These are phyloP conservation scores for Miichthys miiuy DNA, from an alignment of 2,797 vertebrate species.

Conservation along the genomic window DNA sequence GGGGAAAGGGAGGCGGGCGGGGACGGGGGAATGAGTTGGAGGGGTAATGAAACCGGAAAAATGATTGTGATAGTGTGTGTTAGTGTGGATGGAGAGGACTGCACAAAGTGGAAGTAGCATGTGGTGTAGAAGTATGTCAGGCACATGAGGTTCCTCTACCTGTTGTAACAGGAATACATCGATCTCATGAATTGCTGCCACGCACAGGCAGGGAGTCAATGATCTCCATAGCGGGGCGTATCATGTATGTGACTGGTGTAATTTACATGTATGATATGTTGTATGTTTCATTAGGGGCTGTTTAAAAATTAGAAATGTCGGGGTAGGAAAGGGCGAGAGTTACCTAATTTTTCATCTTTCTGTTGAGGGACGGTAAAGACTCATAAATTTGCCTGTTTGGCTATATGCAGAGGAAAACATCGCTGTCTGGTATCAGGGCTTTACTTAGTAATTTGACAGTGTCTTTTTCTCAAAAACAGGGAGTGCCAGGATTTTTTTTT, in stretches of 20 bases:
- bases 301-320: not conserved
- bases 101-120: conserved; percentile 27
- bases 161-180: conserved; percentile 23
- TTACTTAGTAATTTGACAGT: not conserved
- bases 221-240: conserved; percentile 4
- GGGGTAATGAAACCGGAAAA: conserved; percentile 61
- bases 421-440: not conserved
- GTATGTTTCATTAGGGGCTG: not conserved
- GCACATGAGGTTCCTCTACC: conserved; percentile 14
- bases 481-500: not conserved
- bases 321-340: not conserved
- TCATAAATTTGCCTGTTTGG: not conserved
- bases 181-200: conserved; percentile 20
- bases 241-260: conserved; percentile 5
- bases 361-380: not conserved
- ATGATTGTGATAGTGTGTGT: conserved; percentile 41
- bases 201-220: conserved; percentile 7
- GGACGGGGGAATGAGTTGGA: conserved; percentile 13
- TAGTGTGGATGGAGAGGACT: conserved; percentile 20
- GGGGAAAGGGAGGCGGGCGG: conserved; percentile 28
- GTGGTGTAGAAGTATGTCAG: conserved; percentile 16
- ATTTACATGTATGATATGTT: conserved; percentile 11
- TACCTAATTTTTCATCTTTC: not conserved
- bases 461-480: not conserved
- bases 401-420: not conserved